Evolutionary conservation across 2,888 invertebrate species (phyloP), one percentile per base, ranked within the genome.

Genomic region (Zelleria hepariella): DNA sequence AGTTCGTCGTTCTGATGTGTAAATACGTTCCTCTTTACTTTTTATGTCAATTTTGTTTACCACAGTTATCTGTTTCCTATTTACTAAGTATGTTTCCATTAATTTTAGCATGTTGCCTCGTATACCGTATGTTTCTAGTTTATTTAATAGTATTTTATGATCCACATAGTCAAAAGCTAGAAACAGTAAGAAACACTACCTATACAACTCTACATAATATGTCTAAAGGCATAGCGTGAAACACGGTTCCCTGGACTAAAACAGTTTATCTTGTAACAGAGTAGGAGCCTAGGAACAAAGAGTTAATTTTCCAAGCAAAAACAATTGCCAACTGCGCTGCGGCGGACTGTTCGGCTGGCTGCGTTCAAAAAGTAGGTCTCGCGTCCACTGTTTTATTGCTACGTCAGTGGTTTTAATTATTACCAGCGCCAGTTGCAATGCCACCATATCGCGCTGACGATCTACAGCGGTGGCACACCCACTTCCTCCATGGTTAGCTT

Each of bases 341-440:
- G 15, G 32, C 32, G 10, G 32, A 42, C 15, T 42, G 32, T 15
- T 42, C 32, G 32, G 18, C n/a, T 56, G 52, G 23, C 18, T 58
- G 58, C 58, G 25, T 65, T 60, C 64, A 61, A 60, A 69, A 71
- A 70, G 59, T 71, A 61, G 68, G 65, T 65, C 62, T 67, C 52
- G 64, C 62, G 63, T 65, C 60, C 60, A 61, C 61, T 64, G 62
- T 65, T 67, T 68, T 74, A 73, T 71, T 67, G 74, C 74, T 68
- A 68, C 67, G 75, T 78, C 74, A 75, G 74, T 71, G 68, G 64
- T 72, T 78, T 78, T 79, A 79, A 79, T 78, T 78, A 76, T 75
- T 72, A 61, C 68, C 65, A 62, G 61, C 63, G 60, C 63, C 62
- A 63, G 60, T 60, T 56, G 58, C 58, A 56, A 26, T 56, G 59